Conservation (phyloP, 2,888 invertebrate species). For the Euclidia mi region DNA sequence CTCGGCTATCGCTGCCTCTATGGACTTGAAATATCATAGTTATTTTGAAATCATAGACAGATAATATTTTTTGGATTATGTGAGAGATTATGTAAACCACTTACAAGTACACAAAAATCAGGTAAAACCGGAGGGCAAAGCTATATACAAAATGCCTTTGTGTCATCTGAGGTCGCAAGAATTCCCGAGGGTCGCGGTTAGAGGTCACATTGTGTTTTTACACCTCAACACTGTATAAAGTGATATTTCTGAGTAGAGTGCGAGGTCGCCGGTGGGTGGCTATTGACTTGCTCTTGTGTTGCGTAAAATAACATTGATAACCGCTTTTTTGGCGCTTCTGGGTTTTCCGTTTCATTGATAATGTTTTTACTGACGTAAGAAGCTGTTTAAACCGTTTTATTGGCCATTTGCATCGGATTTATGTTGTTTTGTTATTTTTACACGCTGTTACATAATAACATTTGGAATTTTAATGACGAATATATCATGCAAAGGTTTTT, state of each 20-base stretch:
- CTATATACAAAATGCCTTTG: background rate
- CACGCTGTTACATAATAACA: no score
- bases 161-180: conserved; percentile 37
- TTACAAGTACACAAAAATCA: no score
- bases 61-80: no score
- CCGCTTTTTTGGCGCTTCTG: background rate
- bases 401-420: background rate
- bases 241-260: conserved; percentile 42
- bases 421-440: background rate
- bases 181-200: conserved; percentile 34
- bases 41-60: no score
- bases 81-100: no score
- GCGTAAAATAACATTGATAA: conserved; percentile 17
- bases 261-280: conserved; percentile 46
- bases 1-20: no score
- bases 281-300: conserved; percentile 18
- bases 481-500: no score
- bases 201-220: conserved; percentile 50
- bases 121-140: no score
- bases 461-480: no score
- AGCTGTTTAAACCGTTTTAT: background rate
- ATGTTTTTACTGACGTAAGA: background rate
- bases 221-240: conserved; percentile 24
- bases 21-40: no score
- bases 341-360: background rate